Base-by-base conservation (phyloP, 2,888 invertebrate genomes). In the Spodoptera picta region DNA sequence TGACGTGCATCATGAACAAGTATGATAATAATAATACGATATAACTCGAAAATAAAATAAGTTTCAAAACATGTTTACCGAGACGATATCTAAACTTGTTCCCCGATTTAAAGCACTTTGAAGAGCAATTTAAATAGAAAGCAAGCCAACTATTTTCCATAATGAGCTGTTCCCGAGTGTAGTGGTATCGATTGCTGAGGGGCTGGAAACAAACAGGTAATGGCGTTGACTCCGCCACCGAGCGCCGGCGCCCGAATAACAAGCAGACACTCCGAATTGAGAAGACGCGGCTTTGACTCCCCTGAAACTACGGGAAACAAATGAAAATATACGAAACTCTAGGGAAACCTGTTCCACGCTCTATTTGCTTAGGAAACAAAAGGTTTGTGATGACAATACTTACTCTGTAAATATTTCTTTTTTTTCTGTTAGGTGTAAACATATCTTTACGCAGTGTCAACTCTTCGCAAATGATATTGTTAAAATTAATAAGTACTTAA, bases 181-280 rank as follows among this genome's bases (percentile, higher is more conserved):
- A 52, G 60, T 44, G 52, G 63, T 53, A 76, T 76, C 73, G 74
- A 70, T 70, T 64, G 62, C 36, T n/a, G 51, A 58, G 69, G 56
- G 53, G 70, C 44, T 53, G 70, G 53, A 31, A 53, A 72, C 71
- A 72, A 72, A 71, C 71, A 71, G 71, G 71, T 71, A 72, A 70
- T 58, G 72, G 53, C 62, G 59, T 57, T 60, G 50, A 57, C 69
- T 58, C 50, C 57, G 47, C 58, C 56, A 43, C 61, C 62, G 69
- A 62, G 47, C 54, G 46, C 65, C 24, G 63, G 36, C 36, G 36
- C 36, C 36, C 36, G 69, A 56, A 72, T 71, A 71, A 72, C 73
- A 71, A 71, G 53, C 73, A 72, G 58, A 56, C 36, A 59, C 70
- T 69, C 27, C n/a, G 47, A 56, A 60, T 36, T 56, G 52, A 70